These are phyloP conservation scores for Latrodectus geometricus DNA, from an alignment of 1,140 invertebrate species.

Conservation along the genomic window DNA sequence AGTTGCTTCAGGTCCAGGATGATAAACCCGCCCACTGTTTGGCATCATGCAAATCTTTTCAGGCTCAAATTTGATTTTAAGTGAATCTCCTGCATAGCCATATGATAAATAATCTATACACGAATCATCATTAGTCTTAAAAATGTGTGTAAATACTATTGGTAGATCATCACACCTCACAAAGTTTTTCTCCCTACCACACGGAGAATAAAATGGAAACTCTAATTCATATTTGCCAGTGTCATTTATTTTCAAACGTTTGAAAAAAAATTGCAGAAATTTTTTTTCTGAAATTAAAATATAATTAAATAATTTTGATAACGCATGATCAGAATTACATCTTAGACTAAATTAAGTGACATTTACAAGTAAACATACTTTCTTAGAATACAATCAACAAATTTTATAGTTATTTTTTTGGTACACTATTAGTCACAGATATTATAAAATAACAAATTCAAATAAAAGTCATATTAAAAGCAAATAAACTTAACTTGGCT, in stretches of 20 bases:
- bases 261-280: constrained; percentile 96
- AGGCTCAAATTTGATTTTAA: constrained; percentile 77
- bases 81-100: constrained; percentile 80
- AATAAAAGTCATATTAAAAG: no score
- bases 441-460: no score
- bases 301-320: not conserved
- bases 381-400: no score
- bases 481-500: no score
- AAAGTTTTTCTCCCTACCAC: constrained; percentile 92
- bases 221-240: constrained; percentile 80
- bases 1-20: constrained; percentile 81
- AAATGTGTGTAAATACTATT: constrained; percentile 88
- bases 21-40: constrained; percentile 88
- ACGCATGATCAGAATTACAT: no score
- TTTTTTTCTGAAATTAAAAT: constrained; percentile 81
- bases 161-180: constrained; percentile 94
- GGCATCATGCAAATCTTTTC: constrained; percentile 87
- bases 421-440: no score
- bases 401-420: no score
- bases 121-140: constrained; percentile 66
- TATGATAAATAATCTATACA: constrained; percentile 75
- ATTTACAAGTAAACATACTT: no score
- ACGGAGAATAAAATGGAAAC: constrained; percentile 93
- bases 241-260: constrained; percentile 80
- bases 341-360: no score